Evolutionary conservation across 2,888 invertebrate genomes (phyloP).

Genomic region (Calameuta pallipes): DNA sequence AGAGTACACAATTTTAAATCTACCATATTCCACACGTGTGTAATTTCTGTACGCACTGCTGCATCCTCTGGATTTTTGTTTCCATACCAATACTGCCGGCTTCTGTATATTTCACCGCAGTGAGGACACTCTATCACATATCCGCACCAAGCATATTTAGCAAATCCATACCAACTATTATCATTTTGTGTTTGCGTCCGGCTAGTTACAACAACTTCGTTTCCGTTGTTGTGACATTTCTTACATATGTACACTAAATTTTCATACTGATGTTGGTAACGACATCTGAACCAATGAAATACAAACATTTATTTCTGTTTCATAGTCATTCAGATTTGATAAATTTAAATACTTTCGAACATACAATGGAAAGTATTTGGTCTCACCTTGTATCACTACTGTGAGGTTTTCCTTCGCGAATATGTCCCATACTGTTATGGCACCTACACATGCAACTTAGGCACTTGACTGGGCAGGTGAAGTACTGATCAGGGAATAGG

Average conservation of each 20-base stretch:
- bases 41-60: slow-evolving; percentile 71
- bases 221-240: slow-evolving; percentile 73
- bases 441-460: slow-evolving; percentile 76
- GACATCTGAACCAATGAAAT: slow-evolving; percentile 60
- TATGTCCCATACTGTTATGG: slow-evolving; percentile 76
- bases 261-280: slow-evolving; percentile 80
- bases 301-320: slow-evolving; percentile 5
- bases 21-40: slow-evolving; percentile 71
- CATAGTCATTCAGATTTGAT: background rate
- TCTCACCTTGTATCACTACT: slow-evolving; percentile 61
- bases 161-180: slow-evolving; percentile 74
- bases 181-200: slow-evolving; percentile 65
- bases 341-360: background rate
- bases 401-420: slow-evolving; percentile 73
- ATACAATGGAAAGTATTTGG: background rate
- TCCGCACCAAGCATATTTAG: slow-evolving; percentile 83
- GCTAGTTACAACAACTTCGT: slow-evolving; percentile 72
- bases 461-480: slow-evolving; percentile 79
- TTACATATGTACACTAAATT: slow-evolving; percentile 77
- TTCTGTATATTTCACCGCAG: slow-evolving; percentile 79
- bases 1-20: slow-evolving; percentile 14
- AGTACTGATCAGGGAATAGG: slow-evolving; percentile 82
- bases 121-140: slow-evolving; percentile 81
- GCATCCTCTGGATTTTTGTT: slow-evolving; percentile 79
- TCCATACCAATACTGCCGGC: slow-evolving; percentile 84